Conservation (phyloP, 1,140 invertebrate species). For the Charaxes varanes region DNA sequence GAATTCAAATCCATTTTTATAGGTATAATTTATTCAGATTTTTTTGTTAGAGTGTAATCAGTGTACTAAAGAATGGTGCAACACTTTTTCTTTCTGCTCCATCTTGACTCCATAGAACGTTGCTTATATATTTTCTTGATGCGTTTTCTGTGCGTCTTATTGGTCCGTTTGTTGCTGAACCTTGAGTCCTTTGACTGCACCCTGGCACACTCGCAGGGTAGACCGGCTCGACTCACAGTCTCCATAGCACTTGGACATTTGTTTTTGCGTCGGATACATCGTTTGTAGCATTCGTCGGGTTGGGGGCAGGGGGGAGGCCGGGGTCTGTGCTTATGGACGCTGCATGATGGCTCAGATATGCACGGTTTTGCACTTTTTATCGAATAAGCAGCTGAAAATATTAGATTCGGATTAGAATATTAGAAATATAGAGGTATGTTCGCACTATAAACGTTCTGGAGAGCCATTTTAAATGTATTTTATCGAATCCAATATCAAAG, state of each 20-base stretch:
- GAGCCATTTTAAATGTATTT: too few relatives aligned
- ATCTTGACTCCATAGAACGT: slow-evolving; percentile 43
- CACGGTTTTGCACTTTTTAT: slow-evolving; percentile 49
- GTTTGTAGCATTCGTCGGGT: slow-evolving; percentile 51
- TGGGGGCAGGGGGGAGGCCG: slow-evolving; percentile 45
- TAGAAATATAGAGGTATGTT: too few relatives aligned
- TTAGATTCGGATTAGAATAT: too few relatives aligned
- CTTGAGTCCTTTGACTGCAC: slow-evolving; percentile 40
- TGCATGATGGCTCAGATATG: slow-evolving; percentile 53
- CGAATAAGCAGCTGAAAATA: slow-evolving; percentile 48
- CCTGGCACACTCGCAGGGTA: slow-evolving; percentile 40
- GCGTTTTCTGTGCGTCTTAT: slow-evolving; percentile 46
- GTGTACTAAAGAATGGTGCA: slow-evolving; percentile 42
- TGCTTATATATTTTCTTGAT: slow-evolving; percentile 37
- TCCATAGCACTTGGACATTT: slow-evolving; percentile 57
- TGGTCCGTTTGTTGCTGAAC: slow-evolving; percentile 23
- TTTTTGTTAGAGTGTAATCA: background rate
- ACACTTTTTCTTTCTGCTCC: slow-evolving; percentile 36
- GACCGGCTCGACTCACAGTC: slow-evolving; percentile 33
- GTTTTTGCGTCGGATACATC: slow-evolving; percentile 33
- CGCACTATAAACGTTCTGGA: too few relatives aligned
- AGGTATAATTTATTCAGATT: background rate
- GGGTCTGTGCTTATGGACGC: slow-evolving; percentile 49
- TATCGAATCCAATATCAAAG: too few relatives aligned
- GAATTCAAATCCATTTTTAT: background rate